These are phyloP conservation scores for Acanthococcus lagerstroemiae DNA, from an alignment of 2,888 invertebrate species.

Conservation along the genomic window DNA sequence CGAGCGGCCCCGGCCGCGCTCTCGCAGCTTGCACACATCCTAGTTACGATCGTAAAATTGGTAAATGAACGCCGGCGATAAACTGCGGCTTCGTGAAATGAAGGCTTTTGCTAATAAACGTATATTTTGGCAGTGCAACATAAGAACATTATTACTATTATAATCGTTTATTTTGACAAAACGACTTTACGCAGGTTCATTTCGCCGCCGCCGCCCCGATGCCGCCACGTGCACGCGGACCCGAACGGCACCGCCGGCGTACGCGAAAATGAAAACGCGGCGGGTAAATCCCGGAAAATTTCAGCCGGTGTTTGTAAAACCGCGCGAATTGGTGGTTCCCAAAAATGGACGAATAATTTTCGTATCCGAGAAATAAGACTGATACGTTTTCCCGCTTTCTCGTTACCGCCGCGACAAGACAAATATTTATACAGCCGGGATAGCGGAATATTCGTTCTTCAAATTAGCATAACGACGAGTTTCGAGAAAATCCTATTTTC, in stretches of 20 bases:
- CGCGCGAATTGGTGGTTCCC: no score
- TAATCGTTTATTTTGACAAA: constrained; percentile 22
- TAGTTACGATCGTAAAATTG: not conserved
- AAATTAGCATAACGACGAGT: no score
- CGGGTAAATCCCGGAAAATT: not conserved
- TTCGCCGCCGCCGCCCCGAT: not conserved
- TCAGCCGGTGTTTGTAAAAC: not conserved
- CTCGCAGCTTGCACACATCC: not conserved
- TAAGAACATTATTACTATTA: constrained; percentile 25
- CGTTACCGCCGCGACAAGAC: no score
- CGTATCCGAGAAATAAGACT: no score
- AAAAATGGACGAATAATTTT: no score
- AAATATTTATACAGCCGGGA: no score
- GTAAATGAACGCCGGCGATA: constrained; percentile 19
- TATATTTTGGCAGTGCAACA: constrained; percentile 13
- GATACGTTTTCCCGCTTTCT: no score
- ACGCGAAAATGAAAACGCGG: not conserved
- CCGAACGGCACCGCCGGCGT: not conserved
- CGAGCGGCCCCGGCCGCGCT: not conserved
- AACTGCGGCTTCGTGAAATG: constrained; percentile 16
- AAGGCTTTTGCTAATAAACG: constrained; percentile 24
- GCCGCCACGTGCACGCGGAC: not conserved
- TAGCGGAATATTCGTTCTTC: no score
- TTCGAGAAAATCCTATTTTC: no score
- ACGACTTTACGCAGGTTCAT: not conserved